These are phyloP conservation scores for Elgaria multicarinata DNA, from an alignment of 2,113 vertebrate genomes.

Conservation along the genomic window DNA sequence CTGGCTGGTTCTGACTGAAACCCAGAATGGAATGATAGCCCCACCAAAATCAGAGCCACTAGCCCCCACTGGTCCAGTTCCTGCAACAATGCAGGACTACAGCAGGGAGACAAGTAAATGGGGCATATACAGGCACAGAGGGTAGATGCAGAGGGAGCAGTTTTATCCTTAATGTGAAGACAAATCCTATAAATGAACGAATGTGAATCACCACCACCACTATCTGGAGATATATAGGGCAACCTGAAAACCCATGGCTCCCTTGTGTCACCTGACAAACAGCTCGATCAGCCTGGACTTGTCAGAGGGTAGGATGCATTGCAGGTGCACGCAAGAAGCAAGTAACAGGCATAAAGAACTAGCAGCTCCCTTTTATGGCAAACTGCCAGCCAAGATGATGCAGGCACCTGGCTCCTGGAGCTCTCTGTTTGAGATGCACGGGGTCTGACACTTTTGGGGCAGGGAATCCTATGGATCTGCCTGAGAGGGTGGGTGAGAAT, in stretches of 20 bases:
- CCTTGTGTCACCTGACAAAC: neutral
- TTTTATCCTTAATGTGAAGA: conserved; percentile 3
- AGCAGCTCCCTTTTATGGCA: neutral
- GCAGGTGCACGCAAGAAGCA: neutral
- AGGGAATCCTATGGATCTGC: neutral
- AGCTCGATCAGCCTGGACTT: too few species aligned
- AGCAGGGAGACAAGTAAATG: neutral
- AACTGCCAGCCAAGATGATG: neutral
- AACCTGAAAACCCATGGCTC: neutral
- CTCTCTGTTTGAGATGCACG: neutral
- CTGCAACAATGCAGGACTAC: neutral
- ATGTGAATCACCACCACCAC: neutral
- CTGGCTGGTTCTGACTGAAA: too few species aligned
- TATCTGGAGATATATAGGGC: neutral
- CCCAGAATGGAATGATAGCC: too few species aligned
- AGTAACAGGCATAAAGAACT: neutral
- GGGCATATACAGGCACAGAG: neutral
- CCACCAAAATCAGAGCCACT: too few species aligned
- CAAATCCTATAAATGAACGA: neutral
- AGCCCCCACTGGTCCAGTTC: too few species aligned
- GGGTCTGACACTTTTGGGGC: neutral
- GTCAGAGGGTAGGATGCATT: neutral
- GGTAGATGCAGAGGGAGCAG: conserved; percentile 1
- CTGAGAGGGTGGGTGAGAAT: neutral
- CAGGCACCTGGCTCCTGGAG: neutral